These are phyloP conservation scores for Azemiops feae DNA, from an alignment of 2,113 vertebrate genomes.

Conservation along the genomic window DNA sequence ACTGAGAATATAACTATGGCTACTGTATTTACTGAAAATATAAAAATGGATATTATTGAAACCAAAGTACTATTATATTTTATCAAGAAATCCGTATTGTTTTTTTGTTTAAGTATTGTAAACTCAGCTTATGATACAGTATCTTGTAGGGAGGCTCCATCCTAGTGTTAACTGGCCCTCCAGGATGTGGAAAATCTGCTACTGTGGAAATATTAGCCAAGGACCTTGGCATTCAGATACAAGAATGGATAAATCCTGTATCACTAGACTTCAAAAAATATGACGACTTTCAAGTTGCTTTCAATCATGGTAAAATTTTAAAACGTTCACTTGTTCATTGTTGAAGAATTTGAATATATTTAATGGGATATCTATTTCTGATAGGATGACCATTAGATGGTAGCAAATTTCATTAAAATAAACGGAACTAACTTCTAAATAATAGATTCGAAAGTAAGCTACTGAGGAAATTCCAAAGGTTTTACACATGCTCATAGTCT, in stretches of 20 bases:
- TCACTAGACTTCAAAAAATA: conserved; percentile 70
- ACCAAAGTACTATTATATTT: not conserved
- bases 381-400: not conserved
- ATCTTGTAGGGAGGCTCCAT: conserved; percentile 76
- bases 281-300: conserved; percentile 69
- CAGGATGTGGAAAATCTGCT: conserved; percentile 92
- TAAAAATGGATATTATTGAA: not conserved
- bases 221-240: conserved; percentile 79
- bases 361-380: not conserved
- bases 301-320: conserved; percentile 72
- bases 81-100: not conserved
- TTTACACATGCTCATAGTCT: not conserved
- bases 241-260: conserved; percentile 92
- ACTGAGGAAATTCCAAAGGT: not conserved
- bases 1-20: not conserved
- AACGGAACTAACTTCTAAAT: not conserved
- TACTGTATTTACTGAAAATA: not conserved
- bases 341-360: not conserved
- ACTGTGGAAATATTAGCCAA: conserved; percentile 81
- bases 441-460: not conserved
- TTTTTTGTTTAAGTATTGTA: not conserved
- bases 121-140: conserved; percentile 24
- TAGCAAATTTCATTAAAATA: not conserved
- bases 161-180: conserved; percentile 86
- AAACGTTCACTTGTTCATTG: not conserved